Base-by-base conservation (phyloP, 64 coral and sea anemone genomes). In the Exaiptasia diaphana region DNA sequence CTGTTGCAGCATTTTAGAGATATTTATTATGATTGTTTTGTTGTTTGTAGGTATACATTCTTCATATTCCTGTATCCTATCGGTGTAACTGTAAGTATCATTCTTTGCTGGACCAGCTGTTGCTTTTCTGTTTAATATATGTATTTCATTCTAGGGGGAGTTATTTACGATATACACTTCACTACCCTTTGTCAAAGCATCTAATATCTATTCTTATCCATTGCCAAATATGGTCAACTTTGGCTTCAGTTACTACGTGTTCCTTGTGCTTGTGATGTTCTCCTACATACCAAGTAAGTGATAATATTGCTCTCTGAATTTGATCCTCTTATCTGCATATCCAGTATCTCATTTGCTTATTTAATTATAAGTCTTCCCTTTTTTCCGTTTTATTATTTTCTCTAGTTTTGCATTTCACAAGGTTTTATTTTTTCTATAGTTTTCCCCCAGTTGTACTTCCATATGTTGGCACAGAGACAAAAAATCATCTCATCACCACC, bases 251-350 rank as follows among this genome's bases (percentile, higher is more conserved):
- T 94, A 79, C 62, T 62, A 89, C 50, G 29, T 77, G 22, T 85
- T 94, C 64, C 59, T 89, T 20, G 80, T 94, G 26, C 34, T 89
- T 12, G 36, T 94, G 31, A 94, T 89, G 91, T 32, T 89, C 10
- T 89, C 91, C 24, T 94, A 94, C 39, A 89, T 94, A 73, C 91
- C 86, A 74, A 65, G 91, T 94, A 74, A 89, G 91, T 76, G 32
- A 14, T 36, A n/a, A 17, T 65, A 10, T 46, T 17, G 6, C 10
- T 87, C 49, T n/a, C 40, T 36, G 5, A 15, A 1, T 35, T 48
- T 5, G 1, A 20, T 29, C 18, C 21, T 9, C 11, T 11, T 20
- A 22, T 37, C 9, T 74, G 15, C 5, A 46, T 4, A 4, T 43
- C 28, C 29, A 4, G 11, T 41, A 8, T 5, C 7, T 28, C 7